These are phyloP conservation scores for Actenoides lindsayi DNA, from an alignment of 2,113 vertebrate species.

Conservation along the genomic window DNA sequence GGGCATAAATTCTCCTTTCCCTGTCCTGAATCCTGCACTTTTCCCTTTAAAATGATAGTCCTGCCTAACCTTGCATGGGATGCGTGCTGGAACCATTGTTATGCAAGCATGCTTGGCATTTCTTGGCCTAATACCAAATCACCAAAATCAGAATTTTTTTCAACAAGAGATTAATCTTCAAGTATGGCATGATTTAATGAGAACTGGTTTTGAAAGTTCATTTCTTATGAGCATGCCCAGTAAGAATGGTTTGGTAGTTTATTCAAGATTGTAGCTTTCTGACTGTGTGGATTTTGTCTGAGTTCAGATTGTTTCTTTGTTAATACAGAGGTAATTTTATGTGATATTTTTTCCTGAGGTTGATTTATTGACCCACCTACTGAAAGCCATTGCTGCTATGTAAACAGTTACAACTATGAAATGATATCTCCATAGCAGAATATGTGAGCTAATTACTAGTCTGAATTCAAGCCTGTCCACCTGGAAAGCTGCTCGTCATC, in stretches of 20 bases:
- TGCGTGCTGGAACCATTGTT: background rate
- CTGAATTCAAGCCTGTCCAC: conserved; percentile 26
- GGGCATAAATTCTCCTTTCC: conserved; percentile 65
- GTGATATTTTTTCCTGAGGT: background rate
- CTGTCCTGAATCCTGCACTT: background rate
- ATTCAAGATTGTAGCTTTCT: background rate
- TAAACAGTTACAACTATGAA: too few species aligned
- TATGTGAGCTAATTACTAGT: background rate
- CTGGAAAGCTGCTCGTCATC: background rate
- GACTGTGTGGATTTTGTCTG: background rate
- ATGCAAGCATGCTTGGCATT: conserved; percentile 45
- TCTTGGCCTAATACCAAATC: background rate
- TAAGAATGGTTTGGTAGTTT: background rate
- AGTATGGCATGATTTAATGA: background rate
- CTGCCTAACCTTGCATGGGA: conserved; percentile 5
- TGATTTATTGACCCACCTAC: background rate
- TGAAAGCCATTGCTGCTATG: background rate
- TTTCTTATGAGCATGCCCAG: conserved; percentile 20
- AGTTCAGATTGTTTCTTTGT: conserved; percentile 25
- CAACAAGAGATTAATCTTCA: background rate
- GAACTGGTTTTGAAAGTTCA: too few species aligned
- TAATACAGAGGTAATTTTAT: background rate
- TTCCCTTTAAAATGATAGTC: background rate
- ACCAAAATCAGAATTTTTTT: background rate
- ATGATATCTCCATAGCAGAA: fast-evolving